Evolutionary conservation across 2,797 vertebrate genomes (phyloP), one percentile per base, ranked within the genome.

Genomic region (Petrocephalus sullivani): DNA sequence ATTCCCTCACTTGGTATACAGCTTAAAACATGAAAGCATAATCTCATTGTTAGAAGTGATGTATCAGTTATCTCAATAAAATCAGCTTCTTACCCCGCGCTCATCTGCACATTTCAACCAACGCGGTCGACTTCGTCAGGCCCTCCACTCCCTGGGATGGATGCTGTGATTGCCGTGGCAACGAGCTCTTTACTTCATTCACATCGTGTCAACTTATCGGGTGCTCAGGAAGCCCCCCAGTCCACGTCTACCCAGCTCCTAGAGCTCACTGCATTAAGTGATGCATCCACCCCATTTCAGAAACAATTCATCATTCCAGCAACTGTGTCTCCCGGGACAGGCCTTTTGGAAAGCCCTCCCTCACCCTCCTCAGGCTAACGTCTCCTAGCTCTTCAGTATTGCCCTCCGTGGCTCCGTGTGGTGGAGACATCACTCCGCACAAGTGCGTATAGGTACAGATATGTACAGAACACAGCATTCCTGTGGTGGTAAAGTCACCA

Each of bases 381-480:
- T 54, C n/a, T 12, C n/a, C 7, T 1, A 71, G 28, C 64, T 71
- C 64, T 71, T 9, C 7, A 78, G 71, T 49, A 78, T n/a, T 49
- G 41, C 37, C 41, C 71, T 78, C 37, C 7, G 37, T 19, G 41
- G 71, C 71, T 78, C 71, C 8, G 19, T 78, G 71, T 46, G 19
- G 71, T 49, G 37, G 41, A 78, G 41, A 78, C 37, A 49, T n/a
- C 71, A 46, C n/a, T 78, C 71, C n/a, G 19, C 14, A 78, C 7
- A 78, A 41, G 71, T 41, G 71, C 2, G 71, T 78, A 78, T 71
- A 71, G 64, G 64, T 71, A 71, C 28, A 71, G 64, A 71, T 28
- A 71, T 78, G 71, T 83, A 83, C 37, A 83, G 81, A 83, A 54
- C 81, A 83, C 19, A 83, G 51, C 81, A 54, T 54, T 83, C 46